These are phyloP conservation scores for Acomys russatus DNA, from an alignment of 2,797 vertebrate genomes.

Conservation along the genomic window DNA sequence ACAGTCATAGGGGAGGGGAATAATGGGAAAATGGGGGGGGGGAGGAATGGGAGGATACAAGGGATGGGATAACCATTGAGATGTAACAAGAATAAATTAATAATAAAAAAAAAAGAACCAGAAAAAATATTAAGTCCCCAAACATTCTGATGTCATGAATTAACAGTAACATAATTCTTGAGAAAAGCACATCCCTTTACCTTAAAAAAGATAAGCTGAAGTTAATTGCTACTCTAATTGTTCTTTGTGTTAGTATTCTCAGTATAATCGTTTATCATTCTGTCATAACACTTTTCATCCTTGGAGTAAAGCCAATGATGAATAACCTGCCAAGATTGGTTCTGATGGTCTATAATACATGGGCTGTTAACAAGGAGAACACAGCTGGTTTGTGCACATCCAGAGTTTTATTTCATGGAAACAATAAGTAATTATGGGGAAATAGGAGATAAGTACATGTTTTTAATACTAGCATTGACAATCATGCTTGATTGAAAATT, in stretches of 20 bases:
- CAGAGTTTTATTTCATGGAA: constrained; percentile 7
- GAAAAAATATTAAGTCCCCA: constrained; percentile 24
- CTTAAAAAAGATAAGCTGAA: constrained; percentile 8
- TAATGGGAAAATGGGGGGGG: too few species aligned
- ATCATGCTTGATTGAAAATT: background rate
- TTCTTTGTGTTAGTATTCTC: background rate
- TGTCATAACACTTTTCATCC: background rate
- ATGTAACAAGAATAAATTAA: too few species aligned
- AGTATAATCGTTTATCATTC: background rate
- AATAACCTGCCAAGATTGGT: constrained; percentile 53
- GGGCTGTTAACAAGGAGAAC: background rate
- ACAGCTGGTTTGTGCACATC: background rate
- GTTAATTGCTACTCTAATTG: background rate
- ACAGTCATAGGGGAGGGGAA: too few species aligned
- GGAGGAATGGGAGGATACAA: too few species aligned
- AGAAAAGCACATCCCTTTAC: background rate
- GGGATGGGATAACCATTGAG: too few species aligned
- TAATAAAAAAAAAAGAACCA: too few species aligned
- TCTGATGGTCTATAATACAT: background rate
- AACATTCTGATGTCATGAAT: background rate
- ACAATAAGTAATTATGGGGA: background rate
- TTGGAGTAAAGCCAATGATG: background rate
- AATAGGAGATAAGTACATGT: background rate
- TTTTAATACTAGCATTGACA: constrained; percentile 50
- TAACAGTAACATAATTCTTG: background rate